A percentile compares a stretch with the other conserved stretches of the same genome.
Conservation (phyloP, 2,888 invertebrate genomes). For the Melieria picta region DNA sequence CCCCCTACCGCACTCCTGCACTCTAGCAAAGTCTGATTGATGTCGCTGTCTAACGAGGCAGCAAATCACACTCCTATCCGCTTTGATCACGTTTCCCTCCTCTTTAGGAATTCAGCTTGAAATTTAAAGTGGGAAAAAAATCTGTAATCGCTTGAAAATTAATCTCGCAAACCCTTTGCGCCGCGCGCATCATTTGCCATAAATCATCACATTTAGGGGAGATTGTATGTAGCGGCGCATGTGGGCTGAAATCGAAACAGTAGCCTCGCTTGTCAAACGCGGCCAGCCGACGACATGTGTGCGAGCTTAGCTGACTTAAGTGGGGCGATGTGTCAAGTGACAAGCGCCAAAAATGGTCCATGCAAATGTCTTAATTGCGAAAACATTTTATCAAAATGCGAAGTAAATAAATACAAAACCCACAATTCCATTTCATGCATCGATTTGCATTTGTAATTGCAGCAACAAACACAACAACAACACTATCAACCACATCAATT, state of each 20-base stretch:
- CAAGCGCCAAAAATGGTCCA: background rate
- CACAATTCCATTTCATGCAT: background rate
- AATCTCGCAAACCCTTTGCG: too few relatives aligned
- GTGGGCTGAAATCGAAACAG: background rate
- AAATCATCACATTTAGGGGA: too few relatives aligned
- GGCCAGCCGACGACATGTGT: background rate
- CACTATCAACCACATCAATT: background rate
- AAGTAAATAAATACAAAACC: background rate
- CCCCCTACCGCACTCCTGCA: too few relatives aligned
- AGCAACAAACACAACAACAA: background rate
- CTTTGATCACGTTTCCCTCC: too few relatives aligned
- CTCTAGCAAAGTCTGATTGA: too few relatives aligned
- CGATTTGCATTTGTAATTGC: background rate
- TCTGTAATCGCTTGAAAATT: too few relatives aligned
- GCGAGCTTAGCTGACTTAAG: background rate
- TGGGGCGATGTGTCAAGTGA: background rate
- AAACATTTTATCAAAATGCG: background rate
- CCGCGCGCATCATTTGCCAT: too few relatives aligned
- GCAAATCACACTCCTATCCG: too few relatives aligned
- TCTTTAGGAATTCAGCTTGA: too few relatives aligned
- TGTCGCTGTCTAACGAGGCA: too few relatives aligned
- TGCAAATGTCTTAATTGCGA: conserved; percentile 3
- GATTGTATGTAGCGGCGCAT: background rate
- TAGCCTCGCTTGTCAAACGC: background rate
- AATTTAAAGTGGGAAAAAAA: too few relatives aligned